Base-by-base conservation (phyloP, 1,140 invertebrate genomes). In the Lepidurus packardi region DNA sequence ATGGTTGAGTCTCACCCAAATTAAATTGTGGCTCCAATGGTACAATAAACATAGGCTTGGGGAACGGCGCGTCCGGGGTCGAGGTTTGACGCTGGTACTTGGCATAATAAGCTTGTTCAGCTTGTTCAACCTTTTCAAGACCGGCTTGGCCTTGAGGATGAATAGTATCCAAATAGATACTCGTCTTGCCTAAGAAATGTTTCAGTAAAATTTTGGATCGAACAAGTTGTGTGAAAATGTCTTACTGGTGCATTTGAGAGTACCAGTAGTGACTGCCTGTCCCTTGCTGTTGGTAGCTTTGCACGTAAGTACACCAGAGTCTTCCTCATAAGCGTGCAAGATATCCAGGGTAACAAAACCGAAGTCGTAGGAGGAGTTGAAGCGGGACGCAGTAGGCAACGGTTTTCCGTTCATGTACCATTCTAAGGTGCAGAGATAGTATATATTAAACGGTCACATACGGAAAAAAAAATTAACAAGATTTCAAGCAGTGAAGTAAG, bases 261-360 rank as follows among this genome's bases (percentile, higher is more conserved):
- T 92, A 73, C 94, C 94, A 13, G 94, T 95, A 78, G 92, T 91
- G n/a, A 93, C 93, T 3, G 91, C 91, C 78, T 82, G 78, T 42
- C 94, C 94, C 83, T 94, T 95, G 78, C 88, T 92, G 83, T 98
- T 98, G 1, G 92, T 96, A 34, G 96, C 96, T 85, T 92, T 93
- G 81, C 94, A 95, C 65, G 92, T 95, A 81, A 97, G 95, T 73
- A 97, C 89, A 44, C 94, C 95, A 78, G 93, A 94, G 86, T 97
- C 94, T 87, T 95, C 92, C 81, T 92, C 90, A 83, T 94, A 94
- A 0, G 90, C 88, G 81, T 92, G 92, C 77, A 86, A 91, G 77
- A 96, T 89, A 83, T 96, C 94, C 80, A 97, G 85, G 43, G 93
- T 89, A 0, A 95, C 91, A 80, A 93, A 94, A 41, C 94, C 94